Evolutionary conservation across 53 echinoderm and acorn worm species (phyloP).

Genomic region (Pentamera pediparva): DNA sequence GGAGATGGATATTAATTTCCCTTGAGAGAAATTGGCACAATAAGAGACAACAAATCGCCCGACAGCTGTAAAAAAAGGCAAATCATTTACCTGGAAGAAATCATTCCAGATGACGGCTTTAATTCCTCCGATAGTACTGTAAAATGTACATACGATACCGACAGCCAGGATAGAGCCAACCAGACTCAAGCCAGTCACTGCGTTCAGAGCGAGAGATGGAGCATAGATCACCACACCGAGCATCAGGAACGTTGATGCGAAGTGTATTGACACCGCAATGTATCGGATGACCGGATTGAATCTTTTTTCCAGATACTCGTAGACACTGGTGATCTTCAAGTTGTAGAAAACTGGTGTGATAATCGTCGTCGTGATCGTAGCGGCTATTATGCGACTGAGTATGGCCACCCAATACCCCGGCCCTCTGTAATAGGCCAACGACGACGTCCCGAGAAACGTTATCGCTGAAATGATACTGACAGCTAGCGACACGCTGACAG

Average conservation of each 20-base stretch:
- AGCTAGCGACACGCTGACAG: slow-evolving; percentile 1
- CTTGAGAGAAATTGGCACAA: too few species aligned
- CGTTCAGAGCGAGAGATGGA: slow-evolving; percentile 18
- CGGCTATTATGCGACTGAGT: background rate
- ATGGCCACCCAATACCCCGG: background rate
- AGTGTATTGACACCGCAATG: background rate
- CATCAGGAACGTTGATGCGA: background rate
- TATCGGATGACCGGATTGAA: background rate
- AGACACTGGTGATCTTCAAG: slow-evolving; percentile 22
- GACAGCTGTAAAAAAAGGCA: too few species aligned
- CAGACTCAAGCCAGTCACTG: slow-evolving; percentile 14
- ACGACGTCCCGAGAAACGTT: slow-evolving; percentile 8
- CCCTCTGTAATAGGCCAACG: background rate
- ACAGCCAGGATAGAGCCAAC: background rate
- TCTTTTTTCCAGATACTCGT: slow-evolving; percentile 13
- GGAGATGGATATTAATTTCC: too few species aligned
- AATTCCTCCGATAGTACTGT: slow-evolving; percentile 15
- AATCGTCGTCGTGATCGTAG: background rate
- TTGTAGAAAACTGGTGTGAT: slow-evolving; percentile 18
- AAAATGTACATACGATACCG: slow-evolving; percentile 10
- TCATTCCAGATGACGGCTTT: slow-evolving; percentile 22
- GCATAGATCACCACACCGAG: slow-evolving; percentile 11
- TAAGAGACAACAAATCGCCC: too few species aligned
- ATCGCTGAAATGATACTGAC: slow-evolving; percentile 21
- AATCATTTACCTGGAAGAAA: slow-evolving; percentile 9